Percentiles rank a stretch among this genome's conserved stretches.
Conservation (phyloP, 2,113 vertebrate genomes). For the Rhinolophus ferrumequinum region DNA sequence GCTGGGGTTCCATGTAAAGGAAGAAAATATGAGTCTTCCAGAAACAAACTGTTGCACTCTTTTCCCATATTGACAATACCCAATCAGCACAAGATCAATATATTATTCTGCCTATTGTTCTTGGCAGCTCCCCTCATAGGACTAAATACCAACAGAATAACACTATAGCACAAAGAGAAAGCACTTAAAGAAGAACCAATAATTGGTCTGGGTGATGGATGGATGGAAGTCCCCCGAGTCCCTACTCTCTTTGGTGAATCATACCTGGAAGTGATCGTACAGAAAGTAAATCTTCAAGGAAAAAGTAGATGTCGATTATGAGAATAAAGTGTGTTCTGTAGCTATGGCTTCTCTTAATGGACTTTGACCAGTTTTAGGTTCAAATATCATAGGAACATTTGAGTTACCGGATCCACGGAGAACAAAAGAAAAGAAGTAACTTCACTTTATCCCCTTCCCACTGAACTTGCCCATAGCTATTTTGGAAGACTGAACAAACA, state of each 20-base stretch:
- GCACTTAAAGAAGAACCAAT: neutral
- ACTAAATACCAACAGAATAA: neutral
- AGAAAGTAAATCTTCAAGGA: slow-evolving; percentile 10
- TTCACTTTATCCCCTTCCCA: neutral
- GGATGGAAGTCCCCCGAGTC: neutral
- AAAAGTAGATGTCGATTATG: neutral
- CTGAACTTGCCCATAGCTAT: neutral
- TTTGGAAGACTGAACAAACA: neutral
- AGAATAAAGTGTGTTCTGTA: neutral
- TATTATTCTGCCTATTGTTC: neutral
- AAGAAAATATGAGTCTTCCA: neutral
- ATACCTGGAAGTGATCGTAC: neutral
- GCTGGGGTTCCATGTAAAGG: neutral
- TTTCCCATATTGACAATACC: neutral
- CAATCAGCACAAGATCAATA: neutral
- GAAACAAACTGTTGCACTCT: neutral
- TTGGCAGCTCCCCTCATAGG: neutral
- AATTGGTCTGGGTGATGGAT: neutral
- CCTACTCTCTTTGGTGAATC: neutral
- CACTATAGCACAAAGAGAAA: neutral
- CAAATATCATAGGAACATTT: neutral
- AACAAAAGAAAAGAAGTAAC: neutral
- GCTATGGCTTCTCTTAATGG: neutral
- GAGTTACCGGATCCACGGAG: neutral
- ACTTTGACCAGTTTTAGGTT: slow-evolving; percentile 14